These are phyloP conservation scores for Lepeophtheirus salmonis DNA, from an alignment of 1,140 invertebrate genomes.

Conservation along the genomic window DNA sequence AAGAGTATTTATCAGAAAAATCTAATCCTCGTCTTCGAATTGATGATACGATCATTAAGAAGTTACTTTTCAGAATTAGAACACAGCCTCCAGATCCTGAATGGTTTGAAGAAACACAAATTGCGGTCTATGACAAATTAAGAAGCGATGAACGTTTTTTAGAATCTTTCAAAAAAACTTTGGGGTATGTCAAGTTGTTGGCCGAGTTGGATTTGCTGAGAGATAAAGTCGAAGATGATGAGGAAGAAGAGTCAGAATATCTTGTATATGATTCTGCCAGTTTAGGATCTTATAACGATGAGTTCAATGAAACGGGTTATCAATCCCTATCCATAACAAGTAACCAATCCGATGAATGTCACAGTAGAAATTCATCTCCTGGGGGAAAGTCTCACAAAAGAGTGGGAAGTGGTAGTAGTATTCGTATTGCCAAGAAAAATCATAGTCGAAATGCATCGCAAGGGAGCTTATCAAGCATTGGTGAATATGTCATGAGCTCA, in stretches of 20 bases:
- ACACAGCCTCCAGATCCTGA: slow-evolving; percentile 36
- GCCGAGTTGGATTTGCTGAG: slow-evolving; percentile 51
- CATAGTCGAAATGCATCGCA: background rate
- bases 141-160: slow-evolving; percentile 42
- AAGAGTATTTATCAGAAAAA: slow-evolving; percentile 60
- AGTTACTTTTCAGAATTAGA: slow-evolving; percentile 38
- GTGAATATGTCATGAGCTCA: no score
- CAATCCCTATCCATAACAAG: no score
- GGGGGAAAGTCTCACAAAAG: background rate
- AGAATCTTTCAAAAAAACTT: slow-evolving; percentile 44
- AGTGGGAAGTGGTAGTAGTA: background rate
- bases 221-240: slow-evolving; percentile 23
- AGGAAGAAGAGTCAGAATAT: background rate
- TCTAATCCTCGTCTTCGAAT: slow-evolving; percentile 39
- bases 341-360: background rate
- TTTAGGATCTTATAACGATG: background rate
- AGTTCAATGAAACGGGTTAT: background rate
- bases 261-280: slow-evolving; percentile 2
- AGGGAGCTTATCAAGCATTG: background rate
- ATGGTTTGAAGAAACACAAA: slow-evolving; percentile 55
- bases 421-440: background rate
- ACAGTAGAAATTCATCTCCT: background rate
- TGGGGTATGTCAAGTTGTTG: slow-evolving; percentile 49
- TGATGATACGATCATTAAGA: slow-evolving; percentile 41
- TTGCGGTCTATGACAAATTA: slow-evolving; percentile 20